Base-by-base conservation (phyloP, 92 coral and sea anemone species). In the Heteractis magnifica region DNA sequence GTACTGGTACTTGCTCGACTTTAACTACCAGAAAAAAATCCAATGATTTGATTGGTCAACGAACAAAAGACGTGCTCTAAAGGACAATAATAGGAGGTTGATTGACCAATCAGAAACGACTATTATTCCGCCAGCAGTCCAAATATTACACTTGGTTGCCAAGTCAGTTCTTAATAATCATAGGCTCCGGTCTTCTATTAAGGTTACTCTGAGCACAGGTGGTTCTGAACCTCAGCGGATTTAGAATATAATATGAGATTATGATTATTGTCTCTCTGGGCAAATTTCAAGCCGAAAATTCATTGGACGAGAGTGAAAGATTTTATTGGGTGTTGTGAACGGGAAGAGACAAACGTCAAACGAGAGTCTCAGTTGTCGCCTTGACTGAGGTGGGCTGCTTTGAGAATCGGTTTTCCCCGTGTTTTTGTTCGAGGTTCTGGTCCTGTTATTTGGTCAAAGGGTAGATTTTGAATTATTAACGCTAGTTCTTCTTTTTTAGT, bases 181-280 rank as follows among this genome's bases (percentile, higher is more conserved):
- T 75, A 82, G 86, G 82, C 82, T 84, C 84, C 81, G 78, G 62
- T 65, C 81, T 84, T 81, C 64, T 19, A 8, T 14, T 23, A 50
- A 71, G 88, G 52, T 72, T 78, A 51, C 65, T 65, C 71, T 52
- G 20, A 60, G 87, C 89, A 86, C 94, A 90, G 94, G 94, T 90
- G 94, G 88, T 84, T 84, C 81, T 87, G 71, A 82, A 88, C 85
- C 93, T 89, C 84, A 94, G 88, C 97, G 93, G 89, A 91, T 89
- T 95, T 93, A 94, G 98, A 94, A 92, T 95, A 92, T 91, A 94
- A 94, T 94, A 95, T 95, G 98, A 95, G 90, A 87, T 89, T 87
- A 84, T 90, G 92, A 87, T 93, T 93, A 91, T 89, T 89, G 91
- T 93, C 90, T 90, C 89, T 88, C 89, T 89, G 91, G 91, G 89